Percentiles rank a stretch among this genome's conserved stretches.
Conservation (phyloP, 2,888 invertebrate genomes). For the Morinoia aosen region DNA sequence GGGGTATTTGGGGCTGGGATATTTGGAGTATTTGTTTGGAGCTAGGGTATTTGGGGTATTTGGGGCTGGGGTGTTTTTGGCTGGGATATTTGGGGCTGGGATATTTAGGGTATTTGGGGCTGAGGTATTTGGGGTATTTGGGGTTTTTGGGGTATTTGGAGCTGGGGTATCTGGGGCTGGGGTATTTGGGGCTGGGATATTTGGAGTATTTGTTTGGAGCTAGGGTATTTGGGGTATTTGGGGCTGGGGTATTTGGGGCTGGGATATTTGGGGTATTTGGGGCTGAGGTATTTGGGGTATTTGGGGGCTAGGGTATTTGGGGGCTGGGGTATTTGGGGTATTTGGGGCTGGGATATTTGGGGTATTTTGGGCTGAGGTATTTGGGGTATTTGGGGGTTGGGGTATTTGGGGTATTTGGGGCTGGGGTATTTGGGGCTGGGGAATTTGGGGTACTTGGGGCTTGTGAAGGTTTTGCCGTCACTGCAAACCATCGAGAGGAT, state of each 20-base stretch:
- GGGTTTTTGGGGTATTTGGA: neutral
- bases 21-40: no score
- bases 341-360: neutral
- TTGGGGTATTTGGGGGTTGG: neutral
- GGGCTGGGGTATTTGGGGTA: neutral
- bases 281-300: no score
- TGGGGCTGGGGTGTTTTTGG: neutral
- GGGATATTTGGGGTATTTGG: neutral
- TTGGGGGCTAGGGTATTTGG: neutral
- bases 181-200: neutral
- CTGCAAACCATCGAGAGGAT: no score
- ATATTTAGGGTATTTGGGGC: neutral
- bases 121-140: neutral
- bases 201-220: no score
- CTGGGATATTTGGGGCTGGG: neutral
- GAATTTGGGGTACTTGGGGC: neutral
- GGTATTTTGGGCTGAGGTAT: no score
- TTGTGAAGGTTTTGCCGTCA: no score
- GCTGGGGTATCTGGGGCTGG: neutral
- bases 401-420: neutral
- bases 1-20: neutral
- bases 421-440: neutral
- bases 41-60: no score
- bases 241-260: neutral
- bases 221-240: neutral